Base-by-base conservation (phyloP, 2,113 vertebrate species). In the Chascanopsetta lugubris region DNA sequence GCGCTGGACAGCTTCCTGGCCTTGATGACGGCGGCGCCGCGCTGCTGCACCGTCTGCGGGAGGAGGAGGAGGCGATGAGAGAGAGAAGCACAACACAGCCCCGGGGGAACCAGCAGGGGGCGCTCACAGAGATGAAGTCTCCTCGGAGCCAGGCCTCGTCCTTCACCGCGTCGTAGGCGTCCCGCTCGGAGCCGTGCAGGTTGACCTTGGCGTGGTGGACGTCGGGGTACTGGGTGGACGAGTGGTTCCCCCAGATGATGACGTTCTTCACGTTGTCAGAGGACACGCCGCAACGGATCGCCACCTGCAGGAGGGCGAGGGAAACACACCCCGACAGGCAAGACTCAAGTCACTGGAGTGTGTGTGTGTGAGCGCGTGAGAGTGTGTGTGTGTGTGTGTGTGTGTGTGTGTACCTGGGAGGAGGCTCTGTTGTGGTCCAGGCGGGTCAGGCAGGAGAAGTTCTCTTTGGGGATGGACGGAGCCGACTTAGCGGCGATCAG, bases 241-340 rank as follows among this genome's bases (percentile, higher is more conserved):
- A 99, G 90, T 99, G 97, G 88, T 99, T 99, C 25, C 97, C 97
- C 97, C 97, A 99, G 89, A 99, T 99, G 77, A 98, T 96, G 58
- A 97, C 95, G 40, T 99, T 98, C 92, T 97, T 99, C 66, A 99
- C 96, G 9, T 89, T 89, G 77, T 94, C 91, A 2, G 95, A 78
- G 59, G 93, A 84, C 21, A 98, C 94, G 6, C 93, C 90, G 32
- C 96, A 93, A 51, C 94, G 96, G 77, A 96, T 88, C 68, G 96
- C 96, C 91, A 99, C 94, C 97, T 99, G 80, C 66, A 71, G 79
- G 53, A 1, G 2, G 53, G 30, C 10, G 1, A 55, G 9, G 36
- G 29, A 0, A 22, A 9, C 0, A 34, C 24, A 36, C 13, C 45
- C 24, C n/a, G n/a, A n/a, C n/a, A n/a, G n/a, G n/a, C n/a, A n/a